Conservation (phyloP, 2,113 vertebrate species). For the Upupa epops region DNA sequence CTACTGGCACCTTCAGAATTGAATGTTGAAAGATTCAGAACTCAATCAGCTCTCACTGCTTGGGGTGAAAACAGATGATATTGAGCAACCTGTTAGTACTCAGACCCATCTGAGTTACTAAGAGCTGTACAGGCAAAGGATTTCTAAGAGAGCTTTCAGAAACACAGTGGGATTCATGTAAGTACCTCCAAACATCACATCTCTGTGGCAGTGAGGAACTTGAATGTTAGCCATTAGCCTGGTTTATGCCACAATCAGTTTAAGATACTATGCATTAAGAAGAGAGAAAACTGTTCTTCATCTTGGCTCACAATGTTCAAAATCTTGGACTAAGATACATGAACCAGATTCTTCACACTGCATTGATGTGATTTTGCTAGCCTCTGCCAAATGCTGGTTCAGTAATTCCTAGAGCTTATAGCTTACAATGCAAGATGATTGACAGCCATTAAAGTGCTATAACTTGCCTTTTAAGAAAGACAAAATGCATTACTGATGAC, state of each 20-base stretch:
- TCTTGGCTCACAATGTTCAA: background rate
- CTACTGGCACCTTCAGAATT: background rate
- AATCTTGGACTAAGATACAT: background rate
- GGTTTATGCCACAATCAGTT: background rate
- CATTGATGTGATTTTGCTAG: background rate
- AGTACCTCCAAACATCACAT: background rate
- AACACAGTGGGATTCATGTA: background rate
- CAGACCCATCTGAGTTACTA: background rate
- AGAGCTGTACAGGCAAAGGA: background rate
- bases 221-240: background rate
- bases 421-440: background rate
- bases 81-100: background rate
- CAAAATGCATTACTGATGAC: background rate
- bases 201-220: background rate
- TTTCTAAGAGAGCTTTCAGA: background rate
- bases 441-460: background rate
- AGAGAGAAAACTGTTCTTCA: background rate
- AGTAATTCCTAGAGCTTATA: slow-evolving; percentile 30
- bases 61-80: background rate
- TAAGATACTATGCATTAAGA: background rate
- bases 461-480: slow-evolving; percentile 4
- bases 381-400: slow-evolving; percentile 9
- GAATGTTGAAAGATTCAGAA: background rate
- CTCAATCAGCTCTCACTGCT: background rate
- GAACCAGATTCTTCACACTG: background rate